Base-by-base conservation (phyloP, 2,797 vertebrate genomes). In the Karalla daura region DNA sequence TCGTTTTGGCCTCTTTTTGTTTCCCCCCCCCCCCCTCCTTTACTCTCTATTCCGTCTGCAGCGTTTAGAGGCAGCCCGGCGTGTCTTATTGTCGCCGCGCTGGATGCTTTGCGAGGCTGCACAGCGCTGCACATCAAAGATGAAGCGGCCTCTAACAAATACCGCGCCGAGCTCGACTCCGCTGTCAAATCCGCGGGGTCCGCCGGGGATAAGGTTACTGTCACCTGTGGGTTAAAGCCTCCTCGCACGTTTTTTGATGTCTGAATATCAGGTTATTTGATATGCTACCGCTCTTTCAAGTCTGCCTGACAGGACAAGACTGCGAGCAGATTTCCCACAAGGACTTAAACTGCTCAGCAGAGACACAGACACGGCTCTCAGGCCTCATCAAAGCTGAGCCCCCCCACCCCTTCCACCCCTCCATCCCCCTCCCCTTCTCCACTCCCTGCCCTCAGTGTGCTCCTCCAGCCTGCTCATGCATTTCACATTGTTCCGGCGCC, bases 211-310 rank as follows among this genome's bases (percentile, higher is more conserved):
- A 45, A 20, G 78, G 78, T 83, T 81, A 60, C 82, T 78, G 86
- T 88, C 85, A 84, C 81, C 82, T 80, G 79, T 80, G 84, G 78
- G 70, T 79, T 78, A 78, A 68, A 70, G 78, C 73, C 64, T 84
- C 72, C 60, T 63, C 43, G 58, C 41, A 20, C 62, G 74, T 80
- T 83, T n/a, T n/a, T n/a, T 84, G 83, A 88, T 80, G 81, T 83
- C 76, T 83, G 82, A 72, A 82, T 82, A 65, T 88, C 41, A 73
- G 69, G 81, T 80, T 77, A 85, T 85, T 80, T 84, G 85, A 88
- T 83, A 79, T 58, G 69, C 65, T 55, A 83, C 70, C 54, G 53
- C 59, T 75, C 83, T 86, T 86, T 86, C 70, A 87, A 81, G 83
- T 88, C 54, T 1, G 59, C 58, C 78, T 73, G 86, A 85, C 83